These are phyloP conservation scores for Euura lappo DNA, from an alignment of 1,140 invertebrate genomes.

Conservation along the genomic window DNA sequence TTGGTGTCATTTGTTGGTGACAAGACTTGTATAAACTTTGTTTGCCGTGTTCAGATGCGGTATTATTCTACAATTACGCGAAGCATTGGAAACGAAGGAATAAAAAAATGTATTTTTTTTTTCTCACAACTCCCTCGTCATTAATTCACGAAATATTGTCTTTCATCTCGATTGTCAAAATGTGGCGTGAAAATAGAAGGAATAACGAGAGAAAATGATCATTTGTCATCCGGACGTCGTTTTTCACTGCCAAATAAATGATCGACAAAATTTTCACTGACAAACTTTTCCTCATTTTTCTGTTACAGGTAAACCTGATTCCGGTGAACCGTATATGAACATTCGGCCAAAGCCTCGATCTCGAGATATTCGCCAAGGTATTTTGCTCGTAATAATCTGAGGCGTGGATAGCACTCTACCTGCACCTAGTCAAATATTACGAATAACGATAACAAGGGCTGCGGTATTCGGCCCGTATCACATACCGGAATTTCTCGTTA, in stretches of 20 bases:
- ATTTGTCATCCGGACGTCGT: no score
- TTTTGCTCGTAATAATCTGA: slow-evolving; percentile 4
- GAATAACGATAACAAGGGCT: not conserved
- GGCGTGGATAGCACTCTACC: not conserved
- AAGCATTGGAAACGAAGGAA: not conserved
- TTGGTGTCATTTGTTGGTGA: not conserved
- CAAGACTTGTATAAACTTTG: not conserved
- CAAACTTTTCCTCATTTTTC: slow-evolving; percentile 17
- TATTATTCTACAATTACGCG: not conserved
- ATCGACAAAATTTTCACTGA: not conserved
- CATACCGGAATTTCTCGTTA: not conserved
- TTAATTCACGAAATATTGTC: not conserved
- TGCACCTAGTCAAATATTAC: not conserved
- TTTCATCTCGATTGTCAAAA: no score
- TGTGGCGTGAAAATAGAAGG: no score
- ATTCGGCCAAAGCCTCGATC: not conserved
- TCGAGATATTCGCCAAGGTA: not conserved
- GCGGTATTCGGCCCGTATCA: not conserved
- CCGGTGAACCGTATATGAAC: not conserved
- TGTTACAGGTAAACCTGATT: slow-evolving; percentile 35
- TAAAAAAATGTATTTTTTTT: not conserved
- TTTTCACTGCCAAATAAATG: not conserved
- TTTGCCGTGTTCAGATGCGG: not conserved
- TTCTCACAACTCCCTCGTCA: not conserved
- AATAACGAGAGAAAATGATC: no score